Base-by-base conservation (phyloP, 1,140 invertebrate species). In the Nephotettix cincticeps region DNA sequence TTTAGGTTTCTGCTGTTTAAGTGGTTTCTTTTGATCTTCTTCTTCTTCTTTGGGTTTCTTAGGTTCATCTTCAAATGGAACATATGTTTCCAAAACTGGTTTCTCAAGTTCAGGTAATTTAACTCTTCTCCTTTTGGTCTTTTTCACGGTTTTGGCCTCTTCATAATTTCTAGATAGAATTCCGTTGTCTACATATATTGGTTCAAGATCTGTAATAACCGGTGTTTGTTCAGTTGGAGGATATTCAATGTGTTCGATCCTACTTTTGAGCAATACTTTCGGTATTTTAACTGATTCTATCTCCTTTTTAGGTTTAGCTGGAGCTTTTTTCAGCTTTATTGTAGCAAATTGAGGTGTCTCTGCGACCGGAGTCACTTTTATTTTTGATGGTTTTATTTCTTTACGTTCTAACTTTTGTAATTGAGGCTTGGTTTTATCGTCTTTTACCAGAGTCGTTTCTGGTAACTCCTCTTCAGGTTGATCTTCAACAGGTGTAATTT, bases 141-240 rank as follows among this genome's bases (percentile, higher is more conserved):
- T 89, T 1, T 84, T 71, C 19, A 89, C 72, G 79, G 87, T 85
- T 45, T 85, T 76, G 1, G 89, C 89, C 81, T 91, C 90, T 79
- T 87, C 84, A 0, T 88, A 81, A 80, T 90, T 91, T 80, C 90
- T 82, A 0, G 89, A 90, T 21, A 91, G 73, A 71, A 88, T 84
- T 28, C 90, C 90, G 76, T 84, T 82, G 79, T 90, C 83, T 19
- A 83, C 82, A 58, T 72, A 74, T 21, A 74, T 71, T 23, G 77
- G 76, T 72, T 76, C 76, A 17, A 80, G 32, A n/a, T 74, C 66
- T 17, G 72, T 73, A 17, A 79, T 71, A n/a, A 69, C 69, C 25
- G 75, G 73, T 51, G 68, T 70, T 19, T 75, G 47, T 28, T 77
- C 75, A 86, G 71, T 51, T 9, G 88, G 83, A 21, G 84, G 72